These are phyloP conservation scores for Microcebus murinus DNA, from an alignment of 2,113 vertebrate genomes.

Conservation along the genomic window DNA sequence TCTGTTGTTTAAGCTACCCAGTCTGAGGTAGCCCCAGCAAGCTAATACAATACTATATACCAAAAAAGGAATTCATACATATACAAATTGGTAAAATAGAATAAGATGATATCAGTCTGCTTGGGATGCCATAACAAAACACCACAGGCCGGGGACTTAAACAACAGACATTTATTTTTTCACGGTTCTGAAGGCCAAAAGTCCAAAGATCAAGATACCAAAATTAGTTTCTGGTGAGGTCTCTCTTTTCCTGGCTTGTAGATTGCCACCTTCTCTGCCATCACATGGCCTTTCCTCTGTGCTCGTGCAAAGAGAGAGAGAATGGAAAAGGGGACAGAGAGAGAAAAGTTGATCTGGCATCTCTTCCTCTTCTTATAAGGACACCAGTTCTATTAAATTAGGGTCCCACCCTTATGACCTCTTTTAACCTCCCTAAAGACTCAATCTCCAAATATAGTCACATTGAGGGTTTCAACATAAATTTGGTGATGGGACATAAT, in stretches of 20 bases:
- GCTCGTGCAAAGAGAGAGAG: background rate
- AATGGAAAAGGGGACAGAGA: background rate
- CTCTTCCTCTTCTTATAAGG: background rate
- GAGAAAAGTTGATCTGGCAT: background rate
- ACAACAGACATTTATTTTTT: conserved; percentile 34
- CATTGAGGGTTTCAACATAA: background rate
- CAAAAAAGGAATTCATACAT: background rate
- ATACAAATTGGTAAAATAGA: background rate
- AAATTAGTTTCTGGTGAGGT: background rate
- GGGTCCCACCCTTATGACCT: background rate
- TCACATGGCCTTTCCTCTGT: conserved; percentile 8
- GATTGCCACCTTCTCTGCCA: background rate
- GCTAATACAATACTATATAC: background rate
- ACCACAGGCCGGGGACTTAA: background rate
- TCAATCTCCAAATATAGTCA: background rate
- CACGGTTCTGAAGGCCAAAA: background rate
- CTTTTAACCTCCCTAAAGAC: background rate
- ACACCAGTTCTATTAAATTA: background rate
- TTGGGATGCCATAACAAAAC: background rate
- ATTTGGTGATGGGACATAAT: background rate
- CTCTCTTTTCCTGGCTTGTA: background rate
- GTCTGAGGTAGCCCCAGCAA: background rate
- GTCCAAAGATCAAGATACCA: background rate
- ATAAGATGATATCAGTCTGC: background rate
- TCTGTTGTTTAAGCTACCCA: conserved; percentile 1